These are phyloP conservation scores for Cydia splendana DNA, from an alignment of 1,140 invertebrate genomes.

Conservation along the genomic window DNA sequence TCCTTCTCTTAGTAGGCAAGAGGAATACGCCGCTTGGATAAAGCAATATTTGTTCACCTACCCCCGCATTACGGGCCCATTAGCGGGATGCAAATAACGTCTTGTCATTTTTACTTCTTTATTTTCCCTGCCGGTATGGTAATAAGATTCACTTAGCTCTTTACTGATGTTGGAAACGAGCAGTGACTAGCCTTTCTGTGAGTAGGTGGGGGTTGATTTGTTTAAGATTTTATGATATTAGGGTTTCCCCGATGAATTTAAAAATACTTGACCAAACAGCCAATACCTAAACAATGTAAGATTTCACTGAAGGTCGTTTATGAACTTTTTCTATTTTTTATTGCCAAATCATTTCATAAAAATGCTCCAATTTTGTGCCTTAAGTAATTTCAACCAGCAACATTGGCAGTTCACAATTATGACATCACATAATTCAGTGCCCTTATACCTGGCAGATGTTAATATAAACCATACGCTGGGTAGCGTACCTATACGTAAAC, in stretches of 20 bases:
- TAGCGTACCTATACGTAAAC: neutral
- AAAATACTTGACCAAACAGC: neutral
- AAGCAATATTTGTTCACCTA: conserved; percentile 79
- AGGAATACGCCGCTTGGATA: conserved; percentile 49
- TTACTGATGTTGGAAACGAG: conserved; percentile 38
- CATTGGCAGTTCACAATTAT: no score
- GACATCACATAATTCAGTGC: no score
- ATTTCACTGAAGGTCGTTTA: no score
- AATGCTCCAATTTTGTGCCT: no score
- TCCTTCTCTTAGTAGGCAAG: neutral
- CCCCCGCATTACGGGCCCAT: conserved; percentile 77
- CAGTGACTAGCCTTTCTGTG: conserved; percentile 35
- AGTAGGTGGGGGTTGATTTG: neutral
- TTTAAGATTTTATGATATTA: neutral
- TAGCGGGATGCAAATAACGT: conserved; percentile 79
- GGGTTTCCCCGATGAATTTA: neutral
- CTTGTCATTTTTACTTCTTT: conserved; percentile 79
- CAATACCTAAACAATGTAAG: no score
- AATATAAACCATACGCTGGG: neutral
- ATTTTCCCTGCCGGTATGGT: conserved; percentile 67
- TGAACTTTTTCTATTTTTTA: no score
- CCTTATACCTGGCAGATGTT: neutral
- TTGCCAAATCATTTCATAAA: neutral
- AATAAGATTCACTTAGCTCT: conserved; percentile 50
- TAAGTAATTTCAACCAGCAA: no score